Conservation (phyloP, 2,888 invertebrate genomes). For the Megamerina dolium region DNA sequence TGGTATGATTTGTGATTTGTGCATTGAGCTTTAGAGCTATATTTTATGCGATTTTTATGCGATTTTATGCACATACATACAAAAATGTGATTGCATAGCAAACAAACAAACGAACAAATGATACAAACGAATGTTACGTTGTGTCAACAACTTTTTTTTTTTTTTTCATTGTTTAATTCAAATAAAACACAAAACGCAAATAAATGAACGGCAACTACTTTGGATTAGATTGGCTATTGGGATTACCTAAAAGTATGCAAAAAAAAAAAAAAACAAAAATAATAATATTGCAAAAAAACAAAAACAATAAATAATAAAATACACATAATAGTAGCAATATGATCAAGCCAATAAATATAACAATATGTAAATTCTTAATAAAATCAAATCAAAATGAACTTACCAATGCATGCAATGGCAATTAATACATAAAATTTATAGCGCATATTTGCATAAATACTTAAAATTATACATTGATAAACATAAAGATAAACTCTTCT, state of each 20-base stretch:
- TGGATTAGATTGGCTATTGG: slow-evolving; percentile 48
- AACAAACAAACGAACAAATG: too few species aligned
- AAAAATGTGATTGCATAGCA: too few species aligned
- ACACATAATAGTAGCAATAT: slow-evolving; percentile 5
- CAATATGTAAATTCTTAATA: slow-evolving; percentile 1
- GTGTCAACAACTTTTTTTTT: too few species aligned
- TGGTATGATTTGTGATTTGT: too few species aligned
- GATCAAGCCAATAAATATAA: slow-evolving; percentile 6
- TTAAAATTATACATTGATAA: too few species aligned
- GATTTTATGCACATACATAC: too few species aligned
- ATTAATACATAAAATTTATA: background rate
- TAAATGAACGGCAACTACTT: slow-evolving; percentile 38
- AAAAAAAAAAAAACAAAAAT: slow-evolving; percentile 33
- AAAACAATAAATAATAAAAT: slow-evolving; percentile 5
- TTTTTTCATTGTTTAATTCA: background rate
- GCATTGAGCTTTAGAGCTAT: too few species aligned
- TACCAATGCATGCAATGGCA: background rate
- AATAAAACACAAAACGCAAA: slow-evolving; percentile 27
- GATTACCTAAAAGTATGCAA: slow-evolving; percentile 44
- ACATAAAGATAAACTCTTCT: too few species aligned
- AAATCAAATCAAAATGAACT: background rate
- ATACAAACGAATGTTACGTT: too few species aligned
- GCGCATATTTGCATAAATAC: background rate
- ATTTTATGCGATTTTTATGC: too few species aligned
- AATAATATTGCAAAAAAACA: too few species aligned